Base-by-base conservation (phyloP, 1,140 invertebrate species). In the Temnothorax longispinosus region DNA sequence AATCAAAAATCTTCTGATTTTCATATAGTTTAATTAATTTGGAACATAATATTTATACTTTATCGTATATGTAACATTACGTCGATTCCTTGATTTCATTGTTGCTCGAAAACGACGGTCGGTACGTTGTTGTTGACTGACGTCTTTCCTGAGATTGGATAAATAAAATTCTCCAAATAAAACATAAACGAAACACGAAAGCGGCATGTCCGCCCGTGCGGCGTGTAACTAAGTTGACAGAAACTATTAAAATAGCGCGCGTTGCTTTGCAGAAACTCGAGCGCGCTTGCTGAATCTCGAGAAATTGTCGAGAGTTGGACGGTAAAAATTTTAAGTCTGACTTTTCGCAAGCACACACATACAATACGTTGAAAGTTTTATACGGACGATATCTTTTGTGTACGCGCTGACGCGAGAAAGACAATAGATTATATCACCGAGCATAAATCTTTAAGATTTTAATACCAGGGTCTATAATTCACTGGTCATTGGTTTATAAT, bases 241-340 rank as follows among this genome's bases (percentile, higher is more conserved):
- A 50, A 84, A 62, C 69, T 84, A 75, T 84, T 84, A 84, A 84
- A 84, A 62, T 32, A 75, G 32, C 32, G 13, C 27, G 11, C 80
- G 32, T 84, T 74, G 41, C 27, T 75, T 75, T 32, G 80, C n/a
- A 21, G 27, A 74, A 75, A 84, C 54, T 60, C 38, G 67, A 72
- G 71, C n/a, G 27, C 54, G 50, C 38, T 50, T n/a, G 52, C 6
- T 60, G 54, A 74, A 75, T 84, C 54, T 84, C 41, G 54, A 60
- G 54, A 84, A 44, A 84, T 74, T 35, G 41, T n/a, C 52, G 27
- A 15, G 13, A n/a, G 32, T 3, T 18, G 69, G 54, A 47, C 44
- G 41, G 41, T 62, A 75, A 75, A 84, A 60, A 74, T 84, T 84
- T 84, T 38, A 47, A 74, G 13, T 60, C 21, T 2, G 11, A 21